phyloP scores from a whole-genome alignment of 2,888 invertebrate species.

The Apodemia hepburni region DNA sequence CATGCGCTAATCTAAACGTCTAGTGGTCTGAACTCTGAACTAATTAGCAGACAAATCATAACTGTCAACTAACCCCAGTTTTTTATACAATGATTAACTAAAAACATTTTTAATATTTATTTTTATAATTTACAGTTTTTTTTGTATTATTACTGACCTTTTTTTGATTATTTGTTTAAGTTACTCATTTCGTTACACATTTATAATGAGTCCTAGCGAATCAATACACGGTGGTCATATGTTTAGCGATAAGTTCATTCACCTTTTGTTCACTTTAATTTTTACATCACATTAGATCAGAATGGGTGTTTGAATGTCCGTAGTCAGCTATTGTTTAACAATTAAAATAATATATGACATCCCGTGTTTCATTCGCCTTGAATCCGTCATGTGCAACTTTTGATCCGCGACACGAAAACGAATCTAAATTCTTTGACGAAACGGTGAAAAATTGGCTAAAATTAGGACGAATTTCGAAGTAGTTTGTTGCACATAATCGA shows the following conservation, averaged over 20 bases:
- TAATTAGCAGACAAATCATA: no score
- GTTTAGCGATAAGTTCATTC: constrained; percentile 70
- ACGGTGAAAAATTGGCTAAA: constrained; percentile 52
- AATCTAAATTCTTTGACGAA: constrained; percentile 49
- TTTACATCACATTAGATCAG: constrained; percentile 64
- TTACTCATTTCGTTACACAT: not conserved
- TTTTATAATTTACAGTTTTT: not conserved
- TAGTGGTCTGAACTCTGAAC: no score
- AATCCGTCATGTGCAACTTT: constrained; percentile 81
- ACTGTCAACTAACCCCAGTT: not conserved
- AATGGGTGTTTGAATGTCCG: constrained; percentile 74
- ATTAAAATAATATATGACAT: constrained; percentile 79
- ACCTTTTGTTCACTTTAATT: constrained; percentile 73
- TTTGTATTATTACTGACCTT: not conserved
- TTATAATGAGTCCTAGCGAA: constrained; percentile 73
- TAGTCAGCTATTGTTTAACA: constrained; percentile 71
- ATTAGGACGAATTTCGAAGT: constrained; percentile 79
- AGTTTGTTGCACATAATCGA: constrained; percentile 82
- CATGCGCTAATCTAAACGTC: no score
- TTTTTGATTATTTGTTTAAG: not conserved
- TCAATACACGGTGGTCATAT: constrained; percentile 79
- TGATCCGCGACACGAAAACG: constrained; percentile 46
- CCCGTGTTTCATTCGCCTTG: constrained; percentile 80
- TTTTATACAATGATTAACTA: not conserved
- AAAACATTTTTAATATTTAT: not conserved